Evolutionary conservation across 2,797 vertebrate genomes (phyloP), one percentile per base, ranked within the genome.

Genomic region (Naso thynnoides): DNA sequence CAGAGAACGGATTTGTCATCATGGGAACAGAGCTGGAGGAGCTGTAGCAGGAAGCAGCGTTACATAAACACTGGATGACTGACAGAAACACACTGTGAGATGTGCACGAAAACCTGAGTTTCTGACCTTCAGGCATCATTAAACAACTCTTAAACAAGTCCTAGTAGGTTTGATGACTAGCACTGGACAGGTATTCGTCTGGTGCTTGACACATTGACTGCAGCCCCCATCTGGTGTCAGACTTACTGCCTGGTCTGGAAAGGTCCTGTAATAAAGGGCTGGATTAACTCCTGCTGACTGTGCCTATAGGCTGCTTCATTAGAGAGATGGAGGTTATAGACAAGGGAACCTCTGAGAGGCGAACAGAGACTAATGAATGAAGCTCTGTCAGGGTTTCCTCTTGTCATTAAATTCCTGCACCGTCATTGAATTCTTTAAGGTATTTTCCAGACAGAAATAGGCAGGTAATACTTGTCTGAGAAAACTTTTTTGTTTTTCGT

Each of bases 121-220:
- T 73, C 54, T 61, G 65, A 82, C 69, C 68, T 77, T 63, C 77
- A 74, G 79, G 47, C 79, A 64, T 84, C 83, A 65, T 83, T 59
- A 75, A 71, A 81, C 16, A 31, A 16, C 60, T 73, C 49, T 63
- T 78, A 70, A 81, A 86, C 48, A 21, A 0, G 53, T 54, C 55
- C 53, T 77, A 41, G 74, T 76, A 18, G 75, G 65, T 65, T 47
- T 1, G 41, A 45, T 68, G 79, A 44, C 60, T 8, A 3, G 67
- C 39, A 7, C n/a, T n/a, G 60, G 50, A 36, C 76, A 42, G 56
- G 39, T 78, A 54, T 18, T 39, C 1, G 41, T 79, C 27, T 58
- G 68, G 44, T 75, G 48, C 54, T 73, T n/a, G 48, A 62, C 70
- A 58, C 5, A 27, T 61, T 73, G 80, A 83, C 73, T 65, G 50